phyloP scores from a whole-genome alignment of 2,113 vertebrate species.

The Accipiter virgatus region DNA sequence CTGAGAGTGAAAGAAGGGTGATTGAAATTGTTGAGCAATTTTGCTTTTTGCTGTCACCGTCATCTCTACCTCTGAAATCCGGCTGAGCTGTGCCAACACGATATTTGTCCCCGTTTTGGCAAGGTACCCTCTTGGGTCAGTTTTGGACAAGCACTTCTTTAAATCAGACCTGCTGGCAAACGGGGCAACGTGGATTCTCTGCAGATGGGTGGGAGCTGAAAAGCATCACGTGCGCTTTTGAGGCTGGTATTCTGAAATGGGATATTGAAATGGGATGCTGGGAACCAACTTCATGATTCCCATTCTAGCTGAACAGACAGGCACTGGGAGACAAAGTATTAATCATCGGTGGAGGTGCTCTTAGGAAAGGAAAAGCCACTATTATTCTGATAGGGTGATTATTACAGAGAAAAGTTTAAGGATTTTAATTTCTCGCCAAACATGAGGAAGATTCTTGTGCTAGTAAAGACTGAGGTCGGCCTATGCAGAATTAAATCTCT shows the following conservation, averaged over 20 bases:
- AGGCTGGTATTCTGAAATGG: neutral
- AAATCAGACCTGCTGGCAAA: neutral
- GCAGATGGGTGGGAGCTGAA: neutral
- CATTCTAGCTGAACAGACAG: neutral
- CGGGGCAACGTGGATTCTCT: neutral
- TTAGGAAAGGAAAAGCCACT: neutral
- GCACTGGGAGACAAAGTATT: neutral
- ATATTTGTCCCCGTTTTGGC: neutral
- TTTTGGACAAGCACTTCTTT: neutral
- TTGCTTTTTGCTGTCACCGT: neutral
- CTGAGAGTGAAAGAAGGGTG: neutral
- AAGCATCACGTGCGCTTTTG: neutral
- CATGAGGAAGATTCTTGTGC: neutral
- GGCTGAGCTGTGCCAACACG: neutral
- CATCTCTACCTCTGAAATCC: neutral
- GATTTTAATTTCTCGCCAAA: constrained; percentile 16
- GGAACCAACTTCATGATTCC: neutral
- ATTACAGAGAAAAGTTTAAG: neutral
- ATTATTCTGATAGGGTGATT: neutral
- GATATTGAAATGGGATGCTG: neutral
- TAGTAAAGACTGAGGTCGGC: neutral
- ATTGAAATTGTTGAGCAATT: neutral
- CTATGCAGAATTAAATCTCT: constrained; percentile 22
- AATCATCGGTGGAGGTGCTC: neutral
- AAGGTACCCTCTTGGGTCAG: neutral